These are phyloP conservation scores for Gerris buenoi DNA, from an alignment of 1,140 invertebrate genomes.

Conservation along the genomic window DNA sequence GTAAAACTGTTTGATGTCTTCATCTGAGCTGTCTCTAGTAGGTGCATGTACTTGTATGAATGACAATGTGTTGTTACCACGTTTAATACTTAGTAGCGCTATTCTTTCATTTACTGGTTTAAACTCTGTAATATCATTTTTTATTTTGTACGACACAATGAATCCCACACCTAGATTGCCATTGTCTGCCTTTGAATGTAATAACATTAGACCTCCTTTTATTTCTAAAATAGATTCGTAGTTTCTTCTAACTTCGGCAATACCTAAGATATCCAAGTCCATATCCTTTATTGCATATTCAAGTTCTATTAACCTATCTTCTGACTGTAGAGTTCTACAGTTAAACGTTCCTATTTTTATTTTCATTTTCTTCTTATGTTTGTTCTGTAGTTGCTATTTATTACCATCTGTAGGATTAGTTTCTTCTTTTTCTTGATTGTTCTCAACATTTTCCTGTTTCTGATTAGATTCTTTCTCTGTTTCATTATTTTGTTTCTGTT, in stretches of 20 bases:
- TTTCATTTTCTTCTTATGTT: neutral
- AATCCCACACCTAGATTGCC: conserved; percentile 4
- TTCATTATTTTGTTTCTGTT: neutral
- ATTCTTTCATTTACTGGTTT: neutral
- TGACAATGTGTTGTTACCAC: neutral
- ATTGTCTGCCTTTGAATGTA: neutral
- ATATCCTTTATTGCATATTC: conserved; percentile 3
- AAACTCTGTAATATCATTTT: neutral
- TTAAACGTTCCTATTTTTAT: conserved; percentile 4
- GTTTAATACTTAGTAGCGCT: neutral
- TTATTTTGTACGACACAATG: neutral
- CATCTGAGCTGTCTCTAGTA: neutral
- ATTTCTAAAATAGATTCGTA: neutral
- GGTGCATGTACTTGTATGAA: conserved; percentile 3
- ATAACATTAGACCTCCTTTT: neutral
- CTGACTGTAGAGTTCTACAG: conserved; percentile 2
- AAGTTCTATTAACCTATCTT: conserved; percentile 5
- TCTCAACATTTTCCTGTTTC: neutral
- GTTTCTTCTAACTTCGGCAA: conserved; percentile 7
- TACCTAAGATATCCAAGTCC: conserved; percentile 4
- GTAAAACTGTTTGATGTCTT: neutral
- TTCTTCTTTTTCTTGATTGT: neutral
- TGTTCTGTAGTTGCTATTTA: neutral
- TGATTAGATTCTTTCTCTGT: neutral
- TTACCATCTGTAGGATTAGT: neutral